These are phyloP conservation scores for Pammene aurita DNA, from an alignment of 2,888 invertebrate genomes.

Conservation along the genomic window DNA sequence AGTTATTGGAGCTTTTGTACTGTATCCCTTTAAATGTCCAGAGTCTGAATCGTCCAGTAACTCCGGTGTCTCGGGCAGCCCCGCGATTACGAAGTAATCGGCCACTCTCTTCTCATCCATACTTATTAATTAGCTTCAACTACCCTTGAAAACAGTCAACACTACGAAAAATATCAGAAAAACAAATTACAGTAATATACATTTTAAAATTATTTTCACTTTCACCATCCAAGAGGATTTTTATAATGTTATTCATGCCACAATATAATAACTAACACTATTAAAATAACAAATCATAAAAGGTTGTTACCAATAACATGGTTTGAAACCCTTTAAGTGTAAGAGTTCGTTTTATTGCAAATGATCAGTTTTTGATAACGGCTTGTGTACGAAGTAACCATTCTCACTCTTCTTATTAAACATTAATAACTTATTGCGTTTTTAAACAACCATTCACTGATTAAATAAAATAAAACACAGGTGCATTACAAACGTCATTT, in stretches of 20 bases:
- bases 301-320: conserved; percentile 49
- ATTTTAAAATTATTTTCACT: neutral
- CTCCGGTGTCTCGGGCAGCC: conserved; percentile 92
- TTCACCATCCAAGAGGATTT: conserved; percentile 14
- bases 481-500: conserved; percentile 41
- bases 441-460: conserved; percentile 38
- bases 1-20: conserved; percentile 95
- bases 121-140: conserved; percentile 50
- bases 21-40: conserved; percentile 91
- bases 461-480: conserved; percentile 42
- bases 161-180: conserved; percentile 52
- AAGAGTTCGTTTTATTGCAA: conserved; percentile 63
- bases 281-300: conserved; percentile 45
- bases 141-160: conserved; percentile 43
- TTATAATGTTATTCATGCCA: conserved; percentile 26
- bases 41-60: conserved; percentile 91
- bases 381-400: conserved; percentile 48
- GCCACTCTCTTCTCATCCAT: conserved; percentile 96
- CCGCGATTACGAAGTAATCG: conserved; percentile 99
- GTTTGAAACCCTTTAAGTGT: conserved; percentile 66
- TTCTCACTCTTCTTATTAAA: conserved; percentile 29
- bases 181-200: conserved; percentile 42
- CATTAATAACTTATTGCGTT: conserved; percentile 38
- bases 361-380: conserved; percentile 48
- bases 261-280: conserved; percentile 41